These are phyloP conservation scores for Resseliella maxima DNA, from an alignment of 2,888 invertebrate species.

Conservation along the genomic window DNA sequence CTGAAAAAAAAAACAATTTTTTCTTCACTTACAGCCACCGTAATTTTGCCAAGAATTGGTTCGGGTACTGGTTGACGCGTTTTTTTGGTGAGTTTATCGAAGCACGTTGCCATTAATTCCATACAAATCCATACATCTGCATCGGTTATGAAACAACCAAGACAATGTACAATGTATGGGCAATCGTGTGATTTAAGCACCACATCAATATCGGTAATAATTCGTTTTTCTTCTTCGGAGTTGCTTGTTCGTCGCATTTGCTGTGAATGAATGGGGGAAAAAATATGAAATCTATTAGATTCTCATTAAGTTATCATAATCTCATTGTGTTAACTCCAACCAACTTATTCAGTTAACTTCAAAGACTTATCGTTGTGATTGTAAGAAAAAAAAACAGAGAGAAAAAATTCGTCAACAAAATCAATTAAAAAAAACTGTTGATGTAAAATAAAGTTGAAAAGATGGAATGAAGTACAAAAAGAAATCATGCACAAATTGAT, in stretches of 20 bases:
- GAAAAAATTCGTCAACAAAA: too few species aligned
- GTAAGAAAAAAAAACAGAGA: too few species aligned
- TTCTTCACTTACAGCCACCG: constrained; percentile 83
- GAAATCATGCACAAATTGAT: too few species aligned
- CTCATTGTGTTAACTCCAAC: background rate
- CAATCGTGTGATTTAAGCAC: constrained; percentile 98
- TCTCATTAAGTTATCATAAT: too few species aligned
- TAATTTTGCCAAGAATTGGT: constrained; percentile 94
- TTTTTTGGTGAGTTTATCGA: constrained; percentile 93
- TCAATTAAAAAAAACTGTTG: too few species aligned
- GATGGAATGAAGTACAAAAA: too few species aligned
- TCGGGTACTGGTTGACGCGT: constrained; percentile 93
- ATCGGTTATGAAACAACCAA: constrained; percentile 97
- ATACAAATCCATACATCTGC: constrained; percentile 99
- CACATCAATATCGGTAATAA: constrained; percentile 98
- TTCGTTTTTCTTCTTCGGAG: constrained; percentile 96
- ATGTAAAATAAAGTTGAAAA: too few species aligned
- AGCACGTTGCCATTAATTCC: constrained; percentile 99
- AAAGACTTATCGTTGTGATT: too few species aligned
- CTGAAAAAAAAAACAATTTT: background rate
- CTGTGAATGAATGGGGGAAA: constrained; percentile 68
- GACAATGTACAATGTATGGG: constrained; percentile 95
- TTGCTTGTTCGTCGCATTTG: constrained; percentile 98
- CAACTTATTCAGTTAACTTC: background rate
- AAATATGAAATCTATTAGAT: constrained; percentile 42